A percentile compares a stretch with the other conserved stretches of the same genome.
Evolutionary conservation across 2,888 invertebrate genomes (phyloP).

Genomic region (Galerucella nymphaeae): DNA sequence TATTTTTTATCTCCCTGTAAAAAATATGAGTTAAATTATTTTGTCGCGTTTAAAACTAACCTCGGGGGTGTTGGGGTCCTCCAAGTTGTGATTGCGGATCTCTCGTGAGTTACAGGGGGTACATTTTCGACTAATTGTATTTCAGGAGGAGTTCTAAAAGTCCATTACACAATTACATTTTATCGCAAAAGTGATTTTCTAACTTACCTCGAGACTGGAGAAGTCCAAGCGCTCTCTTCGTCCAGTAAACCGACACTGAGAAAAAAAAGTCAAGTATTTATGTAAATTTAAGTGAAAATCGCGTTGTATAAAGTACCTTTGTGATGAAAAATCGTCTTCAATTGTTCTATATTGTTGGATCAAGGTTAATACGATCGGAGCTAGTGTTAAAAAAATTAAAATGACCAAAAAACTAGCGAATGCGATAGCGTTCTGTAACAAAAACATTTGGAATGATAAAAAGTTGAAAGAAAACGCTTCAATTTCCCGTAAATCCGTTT

Average conservation of each 20-base stretch:
- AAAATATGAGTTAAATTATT: background rate
- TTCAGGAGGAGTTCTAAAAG: slow-evolving; percentile 40
- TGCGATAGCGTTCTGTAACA: slow-evolving; percentile 59
- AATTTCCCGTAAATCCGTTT: slow-evolving; percentile 24
- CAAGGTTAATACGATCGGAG: slow-evolving; percentile 61
- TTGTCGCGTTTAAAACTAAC: slow-evolving; percentile 20
- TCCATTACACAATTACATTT: slow-evolving; percentile 25
- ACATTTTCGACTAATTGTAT: slow-evolving; percentile 32
- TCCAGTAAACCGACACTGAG: slow-evolving; percentile 52
- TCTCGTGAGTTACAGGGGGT: slow-evolving; percentile 23
- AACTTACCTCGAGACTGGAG: slow-evolving; percentile 53
- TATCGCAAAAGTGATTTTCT: slow-evolving; percentile 30
- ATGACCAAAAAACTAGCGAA: slow-evolving; percentile 60
- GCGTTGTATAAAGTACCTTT: slow-evolving; percentile 51
- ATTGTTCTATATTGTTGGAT: slow-evolving; percentile 58
- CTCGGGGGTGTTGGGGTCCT: slow-evolving; percentile 36
- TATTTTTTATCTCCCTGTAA: no score
- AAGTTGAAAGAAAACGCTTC: slow-evolving; percentile 1
- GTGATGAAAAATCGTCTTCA: slow-evolving; percentile 53
- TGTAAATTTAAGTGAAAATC: no score
- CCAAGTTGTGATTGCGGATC: slow-evolving; percentile 39
- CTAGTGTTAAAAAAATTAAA: slow-evolving; percentile 60
- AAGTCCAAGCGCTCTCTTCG: slow-evolving; percentile 55
- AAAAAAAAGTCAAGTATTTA: slow-evolving; percentile 34
- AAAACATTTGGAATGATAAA: slow-evolving; percentile 12